A percentile compares a stretch with the other conserved stretches of the same genome.
phyloP scores from a whole-genome alignment of 2,797 vertebrate genomes.

The Pampus argenteus region DNA sequence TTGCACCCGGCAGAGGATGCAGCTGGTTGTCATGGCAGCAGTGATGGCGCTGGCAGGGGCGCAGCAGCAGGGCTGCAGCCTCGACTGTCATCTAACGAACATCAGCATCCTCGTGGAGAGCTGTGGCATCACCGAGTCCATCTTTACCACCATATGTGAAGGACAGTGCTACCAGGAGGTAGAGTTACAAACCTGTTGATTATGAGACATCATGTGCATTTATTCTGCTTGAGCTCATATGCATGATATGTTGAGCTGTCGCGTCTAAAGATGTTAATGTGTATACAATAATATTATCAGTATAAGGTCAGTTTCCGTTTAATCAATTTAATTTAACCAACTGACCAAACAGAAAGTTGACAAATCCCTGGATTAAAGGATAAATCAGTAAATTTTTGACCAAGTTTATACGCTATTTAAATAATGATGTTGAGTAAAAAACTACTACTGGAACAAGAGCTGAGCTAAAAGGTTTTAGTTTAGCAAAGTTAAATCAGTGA shows the following conservation, averaged over 20 bases:
- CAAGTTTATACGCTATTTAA: background rate
- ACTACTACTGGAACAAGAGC: background rate
- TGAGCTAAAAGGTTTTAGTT: background rate
- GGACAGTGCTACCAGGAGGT: slow-evolving; percentile 91
- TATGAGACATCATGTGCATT: background rate
- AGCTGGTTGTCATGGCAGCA: slow-evolving; percentile 86
- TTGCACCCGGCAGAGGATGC: slow-evolving; percentile 76
- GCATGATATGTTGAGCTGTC: background rate
- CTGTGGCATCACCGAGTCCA: slow-evolving; percentile 82
- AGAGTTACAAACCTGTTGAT: background rate
- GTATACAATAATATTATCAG: background rate
- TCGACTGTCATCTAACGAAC: slow-evolving; percentile 84
- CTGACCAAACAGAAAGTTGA: too few relatives aligned
- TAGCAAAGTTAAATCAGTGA: background rate
- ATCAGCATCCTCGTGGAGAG: slow-evolving; percentile 88
- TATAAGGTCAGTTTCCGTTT: background rate
- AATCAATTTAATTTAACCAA: background rate
- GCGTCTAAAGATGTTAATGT: background rate
- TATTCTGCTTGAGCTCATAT: background rate
- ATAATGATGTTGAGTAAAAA: background rate
- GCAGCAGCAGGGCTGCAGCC: slow-evolving; percentile 78
- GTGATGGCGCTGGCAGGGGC: slow-evolving; percentile 83
- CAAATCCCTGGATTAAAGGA: background rate
- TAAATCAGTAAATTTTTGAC: background rate
- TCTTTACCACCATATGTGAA: slow-evolving; percentile 89